Base-by-base conservation (phyloP, 2,888 invertebrate species). In the Gymnocheta viridis region DNA sequence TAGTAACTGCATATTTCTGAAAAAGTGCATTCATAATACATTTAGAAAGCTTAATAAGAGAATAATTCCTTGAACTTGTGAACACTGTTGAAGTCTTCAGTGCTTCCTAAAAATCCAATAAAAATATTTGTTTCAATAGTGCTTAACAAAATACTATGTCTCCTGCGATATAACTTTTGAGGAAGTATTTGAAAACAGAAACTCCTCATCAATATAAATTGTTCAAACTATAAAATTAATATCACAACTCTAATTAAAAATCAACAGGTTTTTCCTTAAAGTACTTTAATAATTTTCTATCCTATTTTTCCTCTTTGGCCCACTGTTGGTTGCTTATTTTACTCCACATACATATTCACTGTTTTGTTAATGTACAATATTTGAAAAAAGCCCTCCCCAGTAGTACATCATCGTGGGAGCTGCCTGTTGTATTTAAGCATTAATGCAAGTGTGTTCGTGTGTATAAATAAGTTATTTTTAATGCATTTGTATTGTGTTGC, bases 401-500 rank as follows among this genome's bases (percentile, higher is more conserved):
- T 82, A 76, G 81, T 76, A 62, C 69, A 56, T 69, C 58, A 81
- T 67, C 38, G 9, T 38, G 69, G 38, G 44, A 74, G 38, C 73
- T 73, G 64, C 41, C 73, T 73, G 64, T 49, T 64, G 22, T 69
- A 51, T 49, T 19, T 44, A 56, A 44, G 32, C 51, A 54, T 66
- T 58, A 32, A 12, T 44, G 24, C 51, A 22, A 47, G 22, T 77
- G 41, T 77, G 56, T 32, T 7, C 56, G 47, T 64, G 54, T 69
- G 62, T 69, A 29, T 56, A 56, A 74, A 74, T 62, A 67, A 69
- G 49, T 74, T 72, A 60, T 74, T 74, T 54, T 74, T 70, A 82
- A 80, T 80, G 58, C 44, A 73, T 27, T 66, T 72, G 70, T 66
- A 80, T 84, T 47, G 76, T 73, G 22, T 78, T 81, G 84, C 82